These are phyloP conservation scores for Microcaecilia unicolor DNA, from an alignment of 2,797 vertebrate genomes.

Conservation along the genomic window DNA sequence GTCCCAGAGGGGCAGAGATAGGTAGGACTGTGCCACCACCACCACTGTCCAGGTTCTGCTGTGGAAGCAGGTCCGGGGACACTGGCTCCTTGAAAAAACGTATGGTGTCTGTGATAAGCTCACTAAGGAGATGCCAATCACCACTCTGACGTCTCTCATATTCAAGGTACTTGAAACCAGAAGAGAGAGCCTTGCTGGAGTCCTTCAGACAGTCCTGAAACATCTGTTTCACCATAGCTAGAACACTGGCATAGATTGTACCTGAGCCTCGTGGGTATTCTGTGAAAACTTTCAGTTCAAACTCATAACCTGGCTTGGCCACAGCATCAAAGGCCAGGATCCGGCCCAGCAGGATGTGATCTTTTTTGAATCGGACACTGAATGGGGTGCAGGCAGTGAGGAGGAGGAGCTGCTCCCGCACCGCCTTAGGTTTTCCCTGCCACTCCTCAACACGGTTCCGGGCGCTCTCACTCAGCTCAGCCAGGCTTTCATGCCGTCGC, in stretches of 20 bases:
- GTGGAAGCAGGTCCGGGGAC: conserved; percentile 63
- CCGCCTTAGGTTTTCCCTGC: conserved; percentile 55
- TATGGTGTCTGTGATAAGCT: conserved; percentile 72
- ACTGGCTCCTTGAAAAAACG: conserved; percentile 66
- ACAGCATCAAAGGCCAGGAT: conserved; percentile 69
- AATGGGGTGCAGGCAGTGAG: conserved; percentile 74
- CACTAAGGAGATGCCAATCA: conserved; percentile 75
- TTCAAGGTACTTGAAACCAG: conserved; percentile 80
- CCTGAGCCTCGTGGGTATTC: conserved; percentile 80
- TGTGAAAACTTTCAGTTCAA: conserved; percentile 75
- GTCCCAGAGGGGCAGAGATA: conserved; percentile 31
- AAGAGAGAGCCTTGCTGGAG: conserved; percentile 67
- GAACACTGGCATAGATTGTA: conserved; percentile 66
- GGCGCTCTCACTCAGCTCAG: conserved; percentile 68
- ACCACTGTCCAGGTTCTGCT: conserved; percentile 57
- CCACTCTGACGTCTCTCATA: conserved; percentile 77
- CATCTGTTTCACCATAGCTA: conserved; percentile 76
- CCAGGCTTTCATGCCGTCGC: conserved; percentile 47
- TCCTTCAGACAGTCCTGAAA: conserved; percentile 65
- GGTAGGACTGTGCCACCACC: conserved; percentile 47
- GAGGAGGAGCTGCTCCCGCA: conserved; percentile 65
- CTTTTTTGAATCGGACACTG: conserved; percentile 81
- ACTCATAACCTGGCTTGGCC: conserved; percentile 57
- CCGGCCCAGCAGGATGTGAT: conserved; percentile 69
- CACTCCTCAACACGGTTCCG: conserved; percentile 72